These are phyloP conservation scores for Halcyon senegalensis DNA, from an alignment of 2,113 vertebrate species.

Conservation along the genomic window DNA sequence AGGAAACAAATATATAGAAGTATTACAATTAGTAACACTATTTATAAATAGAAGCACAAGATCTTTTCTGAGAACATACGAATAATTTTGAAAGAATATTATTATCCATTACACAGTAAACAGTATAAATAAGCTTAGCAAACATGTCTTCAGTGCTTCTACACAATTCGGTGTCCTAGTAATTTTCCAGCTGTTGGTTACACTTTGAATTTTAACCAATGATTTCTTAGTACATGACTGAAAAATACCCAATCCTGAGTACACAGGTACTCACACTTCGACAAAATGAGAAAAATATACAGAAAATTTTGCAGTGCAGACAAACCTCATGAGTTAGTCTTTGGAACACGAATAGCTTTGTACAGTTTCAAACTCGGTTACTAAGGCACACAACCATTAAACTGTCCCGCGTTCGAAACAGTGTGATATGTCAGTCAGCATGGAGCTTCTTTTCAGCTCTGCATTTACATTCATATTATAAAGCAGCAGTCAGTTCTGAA, in stretches of 20 bases:
- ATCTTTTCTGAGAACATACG: neutral
- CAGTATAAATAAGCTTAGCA: neutral
- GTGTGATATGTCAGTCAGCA: conserved; percentile 27
- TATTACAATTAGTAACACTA: neutral
- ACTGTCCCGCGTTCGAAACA: neutral
- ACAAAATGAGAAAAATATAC: neutral
- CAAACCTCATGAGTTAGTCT: neutral
- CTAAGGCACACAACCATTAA: conserved; percentile 24
- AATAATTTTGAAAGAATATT: neutral
- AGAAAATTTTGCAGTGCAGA: neutral
- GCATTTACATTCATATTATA: conserved; percentile 1
- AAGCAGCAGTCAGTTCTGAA: conserved; percentile 17
- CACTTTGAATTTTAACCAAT: neutral
- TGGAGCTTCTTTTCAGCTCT: neutral
- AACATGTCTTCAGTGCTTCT: neutral
- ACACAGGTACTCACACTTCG: neutral
- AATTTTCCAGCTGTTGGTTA: neutral
- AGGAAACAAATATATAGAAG: neutral
- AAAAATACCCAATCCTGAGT: neutral
- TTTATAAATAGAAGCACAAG: neutral
- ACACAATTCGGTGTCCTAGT: neutral
- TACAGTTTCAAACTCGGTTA: neutral
- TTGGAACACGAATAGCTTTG: neutral
- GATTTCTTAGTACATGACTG: neutral
- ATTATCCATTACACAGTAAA: neutral